A percentile compares a stretch with the other conserved stretches of the same genome.
These are phyloP conservation scores for Cyprinus carpio DNA, from an alignment of 2,113 vertebrate species.

Conservation along the genomic window DNA sequence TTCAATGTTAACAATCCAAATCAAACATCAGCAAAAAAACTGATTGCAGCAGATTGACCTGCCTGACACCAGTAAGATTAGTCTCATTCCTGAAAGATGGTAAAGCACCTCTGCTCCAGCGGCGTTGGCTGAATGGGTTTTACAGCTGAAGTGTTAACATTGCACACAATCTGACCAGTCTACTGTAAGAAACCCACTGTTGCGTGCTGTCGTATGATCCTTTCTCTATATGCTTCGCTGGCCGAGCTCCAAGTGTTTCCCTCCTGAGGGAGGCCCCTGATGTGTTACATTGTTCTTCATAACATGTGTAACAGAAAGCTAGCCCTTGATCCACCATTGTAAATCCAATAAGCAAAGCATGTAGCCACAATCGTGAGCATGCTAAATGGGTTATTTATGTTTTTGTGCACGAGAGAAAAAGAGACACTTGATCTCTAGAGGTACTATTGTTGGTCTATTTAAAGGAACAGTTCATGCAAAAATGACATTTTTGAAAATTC, in stretches of 20 bases:
- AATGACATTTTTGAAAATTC: not conserved
- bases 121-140: not conserved
- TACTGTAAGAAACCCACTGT: constrained; percentile 4
- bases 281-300: constrained; percentile 26
- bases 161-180: constrained; percentile 13
- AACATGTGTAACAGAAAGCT: constrained; percentile 12
- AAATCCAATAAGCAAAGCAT: constrained; percentile 35
- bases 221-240: constrained; percentile 12
- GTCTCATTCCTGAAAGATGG: not conserved
- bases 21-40: constrained; percentile 18
- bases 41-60: constrained; percentile 10
- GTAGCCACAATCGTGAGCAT: not conserved
- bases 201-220: constrained; percentile 29
- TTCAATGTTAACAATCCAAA: constrained; percentile 30
- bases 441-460: not conserved
- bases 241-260: not conserved
- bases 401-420: constrained; percentile 19
- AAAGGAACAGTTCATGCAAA: not conserved
- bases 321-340: constrained; percentile 4
- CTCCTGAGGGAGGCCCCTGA: constrained; percentile 24
- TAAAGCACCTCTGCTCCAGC: not conserved
- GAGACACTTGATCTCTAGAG: constrained; percentile 48
- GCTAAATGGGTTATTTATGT: constrained; percentile 26
- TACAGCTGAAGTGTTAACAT: constrained; percentile 10
- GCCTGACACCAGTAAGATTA: constrained; percentile 20